phyloP scores from a whole-genome alignment of 1,140 invertebrate genomes.

The Pseudomyrmex cubaensis region DNA sequence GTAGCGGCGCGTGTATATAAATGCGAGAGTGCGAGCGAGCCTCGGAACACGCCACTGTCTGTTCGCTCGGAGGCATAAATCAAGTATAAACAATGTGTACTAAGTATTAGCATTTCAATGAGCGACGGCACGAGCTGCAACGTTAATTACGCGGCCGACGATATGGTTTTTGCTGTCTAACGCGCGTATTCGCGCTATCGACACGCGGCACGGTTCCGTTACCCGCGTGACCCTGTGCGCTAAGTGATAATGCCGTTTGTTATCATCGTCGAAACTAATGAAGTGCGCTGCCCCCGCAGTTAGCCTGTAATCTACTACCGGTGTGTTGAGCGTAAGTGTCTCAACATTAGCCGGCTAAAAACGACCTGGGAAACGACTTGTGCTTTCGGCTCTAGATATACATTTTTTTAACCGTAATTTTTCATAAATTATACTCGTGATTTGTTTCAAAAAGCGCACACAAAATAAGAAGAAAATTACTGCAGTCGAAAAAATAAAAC shows the following conservation, averaged over 20 bases:
- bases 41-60: background rate
- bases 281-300: slow-evolving; percentile 49
- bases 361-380: slow-evolving; percentile 28
- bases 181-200: slow-evolving; percentile 54
- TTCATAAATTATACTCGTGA: slow-evolving; percentile 22
- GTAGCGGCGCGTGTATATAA: background rate
- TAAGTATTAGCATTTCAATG: slow-evolving; percentile 70
- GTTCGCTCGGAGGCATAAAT: slow-evolving; percentile 59
- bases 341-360: slow-evolving; percentile 29
- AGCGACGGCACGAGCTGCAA: slow-evolving; percentile 38
- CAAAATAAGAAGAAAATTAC: background rate
- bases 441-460: background rate
- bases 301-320: slow-evolving; percentile 66
- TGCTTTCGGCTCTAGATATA: slow-evolving; percentile 22
- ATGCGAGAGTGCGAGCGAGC: background rate
- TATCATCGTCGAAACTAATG: slow-evolving; percentile 72
- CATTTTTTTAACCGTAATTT: slow-evolving; percentile 18
- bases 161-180: slow-evolving; percentile 66
- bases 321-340: slow-evolving; percentile 51
- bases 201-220: slow-evolving; percentile 50
- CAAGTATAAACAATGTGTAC: slow-evolving; percentile 64
- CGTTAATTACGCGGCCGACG: slow-evolving; percentile 64
- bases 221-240: slow-evolving; percentile 55
- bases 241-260: slow-evolving; percentile 67
- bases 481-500: background rate